Conservation (phyloP, 2,797 vertebrate genomes). For the Cryptoprocta ferox region DNA sequence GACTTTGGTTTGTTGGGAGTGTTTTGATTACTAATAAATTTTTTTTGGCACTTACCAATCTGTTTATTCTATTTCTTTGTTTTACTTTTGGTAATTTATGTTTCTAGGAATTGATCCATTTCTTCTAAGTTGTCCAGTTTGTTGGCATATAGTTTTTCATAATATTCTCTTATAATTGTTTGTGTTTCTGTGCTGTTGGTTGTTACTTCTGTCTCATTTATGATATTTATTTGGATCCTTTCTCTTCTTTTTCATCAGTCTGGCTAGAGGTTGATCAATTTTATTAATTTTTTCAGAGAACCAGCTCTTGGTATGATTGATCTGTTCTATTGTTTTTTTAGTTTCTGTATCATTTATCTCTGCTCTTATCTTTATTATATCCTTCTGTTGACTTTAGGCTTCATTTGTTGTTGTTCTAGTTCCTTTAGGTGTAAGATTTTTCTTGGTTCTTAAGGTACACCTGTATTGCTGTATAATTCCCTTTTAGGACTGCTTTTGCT, state of each 20-base stretch:
- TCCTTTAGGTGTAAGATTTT: too few species aligned
- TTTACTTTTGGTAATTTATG: background rate
- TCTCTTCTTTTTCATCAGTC: background rate
- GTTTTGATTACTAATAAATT: background rate
- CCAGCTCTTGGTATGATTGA: background rate
- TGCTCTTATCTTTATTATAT: too few species aligned
- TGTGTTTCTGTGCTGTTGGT: background rate
- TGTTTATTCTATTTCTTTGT: background rate
- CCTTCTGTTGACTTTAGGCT: too few species aligned
- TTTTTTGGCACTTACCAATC: background rate
- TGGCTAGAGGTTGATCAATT: background rate
- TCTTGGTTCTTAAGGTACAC: too few species aligned
- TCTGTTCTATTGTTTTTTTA: background rate
- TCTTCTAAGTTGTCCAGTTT: background rate
- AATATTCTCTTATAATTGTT: background rate
- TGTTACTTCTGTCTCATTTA: background rate
- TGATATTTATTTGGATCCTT: background rate
- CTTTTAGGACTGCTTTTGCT: too few species aligned
- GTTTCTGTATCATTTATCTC: too few species aligned
- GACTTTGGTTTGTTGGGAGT: background rate
- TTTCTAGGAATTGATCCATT: background rate
- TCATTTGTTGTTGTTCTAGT: too few species aligned
- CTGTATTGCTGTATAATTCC: too few species aligned
- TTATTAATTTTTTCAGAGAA: background rate
- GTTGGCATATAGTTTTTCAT: background rate